These are phyloP conservation scores for Rana temporaria DNA, from an alignment of 2,113 vertebrate genomes.

Conservation along the genomic window DNA sequence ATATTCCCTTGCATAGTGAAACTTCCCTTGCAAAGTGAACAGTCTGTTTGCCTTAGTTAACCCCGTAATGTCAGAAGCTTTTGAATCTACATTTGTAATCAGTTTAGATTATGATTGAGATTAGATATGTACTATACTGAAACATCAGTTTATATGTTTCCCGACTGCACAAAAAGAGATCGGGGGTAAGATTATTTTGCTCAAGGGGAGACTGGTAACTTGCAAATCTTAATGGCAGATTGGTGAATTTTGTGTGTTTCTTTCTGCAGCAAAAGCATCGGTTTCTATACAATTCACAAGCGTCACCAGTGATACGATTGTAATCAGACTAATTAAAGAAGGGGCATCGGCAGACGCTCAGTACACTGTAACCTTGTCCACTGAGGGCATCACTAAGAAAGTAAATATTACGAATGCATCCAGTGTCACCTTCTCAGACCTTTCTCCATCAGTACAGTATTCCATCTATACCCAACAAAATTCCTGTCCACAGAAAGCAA, in stretches of 20 bases:
- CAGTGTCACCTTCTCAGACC: slow-evolving; percentile 21
- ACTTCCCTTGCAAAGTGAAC: too few species aligned
- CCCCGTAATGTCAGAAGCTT: too few species aligned
- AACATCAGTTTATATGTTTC: too few species aligned
- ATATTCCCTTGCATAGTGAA: too few species aligned
- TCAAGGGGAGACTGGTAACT: too few species aligned
- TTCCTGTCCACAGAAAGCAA: slow-evolving; percentile 36
- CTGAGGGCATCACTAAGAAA: fast-evolving
- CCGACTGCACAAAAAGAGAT: too few species aligned
- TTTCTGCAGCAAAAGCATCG: slow-evolving; percentile 55
- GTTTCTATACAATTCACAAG: slow-evolving; percentile 51
- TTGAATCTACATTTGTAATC: too few species aligned
- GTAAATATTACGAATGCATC: background rate
- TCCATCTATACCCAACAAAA: slow-evolving; percentile 51
- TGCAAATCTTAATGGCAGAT: too few species aligned
- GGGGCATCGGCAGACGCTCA: background rate
- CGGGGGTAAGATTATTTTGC: too few species aligned
- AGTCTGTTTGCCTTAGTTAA: too few species aligned
- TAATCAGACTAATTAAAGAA: slow-evolving; percentile 50
- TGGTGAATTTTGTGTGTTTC: background rate
- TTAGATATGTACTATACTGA: too few species aligned
- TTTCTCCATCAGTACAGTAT: slow-evolving; percentile 61
- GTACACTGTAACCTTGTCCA: background rate
- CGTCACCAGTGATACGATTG: slow-evolving; percentile 53
- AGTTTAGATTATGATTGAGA: too few species aligned